phyloP scores from a whole-genome alignment of 2,888 invertebrate genomes.

The Alviniconcha strummeri region DNA sequence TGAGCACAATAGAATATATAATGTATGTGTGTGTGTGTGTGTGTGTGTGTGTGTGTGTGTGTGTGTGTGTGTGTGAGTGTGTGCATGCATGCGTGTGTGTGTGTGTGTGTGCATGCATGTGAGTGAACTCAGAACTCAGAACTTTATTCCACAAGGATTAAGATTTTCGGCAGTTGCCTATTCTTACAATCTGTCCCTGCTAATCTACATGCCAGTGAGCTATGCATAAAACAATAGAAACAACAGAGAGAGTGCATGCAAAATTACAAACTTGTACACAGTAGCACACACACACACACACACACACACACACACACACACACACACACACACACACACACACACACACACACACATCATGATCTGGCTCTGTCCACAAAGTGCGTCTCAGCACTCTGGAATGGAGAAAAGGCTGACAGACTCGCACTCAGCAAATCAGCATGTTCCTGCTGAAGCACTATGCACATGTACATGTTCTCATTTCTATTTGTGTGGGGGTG shows the following conservation, averaged over 20 bases:
- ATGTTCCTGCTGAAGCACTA: not conserved
- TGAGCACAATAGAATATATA: too few relatives aligned
- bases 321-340: not conserved
- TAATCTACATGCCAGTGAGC: not conserved
- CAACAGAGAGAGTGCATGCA: not conserved
- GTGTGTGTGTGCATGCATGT: conserved; percentile 4
- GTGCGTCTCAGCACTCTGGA: not conserved
- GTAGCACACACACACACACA: not conserved
- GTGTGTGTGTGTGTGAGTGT: not conserved
- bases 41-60: conserved; percentile 3
- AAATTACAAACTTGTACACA: not conserved
- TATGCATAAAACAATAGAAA: not conserved
- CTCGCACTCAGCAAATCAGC: not conserved
- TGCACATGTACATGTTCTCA: not conserved
- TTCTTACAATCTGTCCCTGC: not conserved
- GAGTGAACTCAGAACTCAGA: not conserved
- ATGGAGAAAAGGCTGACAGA: not conserved
- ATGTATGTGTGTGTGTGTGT: not conserved
- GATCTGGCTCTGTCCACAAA: not conserved
- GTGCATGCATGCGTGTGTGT: conserved; percentile 5
- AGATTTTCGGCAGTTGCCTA: not conserved
- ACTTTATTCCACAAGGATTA: not conserved
- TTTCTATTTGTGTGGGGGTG: not conserved
- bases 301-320: not conserved
- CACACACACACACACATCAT: not conserved